phyloP scores from a whole-genome alignment of 2,888 invertebrate species.

The Myopa tessellatipennis region DNA sequence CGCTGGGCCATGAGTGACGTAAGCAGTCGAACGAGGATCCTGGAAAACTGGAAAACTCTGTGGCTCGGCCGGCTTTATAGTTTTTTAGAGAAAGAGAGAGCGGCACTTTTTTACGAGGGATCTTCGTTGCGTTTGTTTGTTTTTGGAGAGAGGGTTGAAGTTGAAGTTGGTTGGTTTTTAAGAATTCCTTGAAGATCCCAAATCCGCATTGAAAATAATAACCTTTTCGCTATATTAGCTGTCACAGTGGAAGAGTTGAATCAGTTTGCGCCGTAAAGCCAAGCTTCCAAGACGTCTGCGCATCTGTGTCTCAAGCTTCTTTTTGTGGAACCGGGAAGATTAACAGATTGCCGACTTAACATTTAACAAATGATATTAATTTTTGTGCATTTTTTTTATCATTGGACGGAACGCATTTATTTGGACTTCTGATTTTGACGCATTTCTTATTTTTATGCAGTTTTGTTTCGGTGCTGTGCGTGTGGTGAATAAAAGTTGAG shows the following conservation, averaged over 20 bases:
- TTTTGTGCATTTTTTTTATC: constrained; percentile 41
- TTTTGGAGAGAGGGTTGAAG: constrained; percentile 32
- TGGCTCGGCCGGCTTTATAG: background rate
- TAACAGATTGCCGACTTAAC: constrained; percentile 2
- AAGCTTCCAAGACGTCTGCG: constrained; percentile 54
- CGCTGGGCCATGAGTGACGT: background rate
- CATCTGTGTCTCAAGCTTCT: background rate
- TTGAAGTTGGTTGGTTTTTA: constrained; percentile 45
- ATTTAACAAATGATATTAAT: constrained; percentile 30
- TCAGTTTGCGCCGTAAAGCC: constrained; percentile 65
- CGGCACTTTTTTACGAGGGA: constrained; percentile 49
- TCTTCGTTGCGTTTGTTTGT: constrained; percentile 8
- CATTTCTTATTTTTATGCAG: background rate
- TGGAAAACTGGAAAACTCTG: background rate
- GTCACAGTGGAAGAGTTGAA: constrained; percentile 61
- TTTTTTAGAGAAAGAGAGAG: constrained; percentile 34
- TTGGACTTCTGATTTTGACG: background rate
- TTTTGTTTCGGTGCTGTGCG: background rate
- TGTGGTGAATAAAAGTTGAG: constrained; percentile 7
- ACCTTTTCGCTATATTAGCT: constrained; percentile 58
- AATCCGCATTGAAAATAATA: background rate
- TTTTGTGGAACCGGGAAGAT: constrained; percentile 11
- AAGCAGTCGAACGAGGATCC: background rate
- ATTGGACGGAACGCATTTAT: background rate
- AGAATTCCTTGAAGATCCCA: constrained; percentile 30